Evolutionary conservation across 2,797 vertebrate genomes (phyloP).

Genomic region (Esox lucius): DNA sequence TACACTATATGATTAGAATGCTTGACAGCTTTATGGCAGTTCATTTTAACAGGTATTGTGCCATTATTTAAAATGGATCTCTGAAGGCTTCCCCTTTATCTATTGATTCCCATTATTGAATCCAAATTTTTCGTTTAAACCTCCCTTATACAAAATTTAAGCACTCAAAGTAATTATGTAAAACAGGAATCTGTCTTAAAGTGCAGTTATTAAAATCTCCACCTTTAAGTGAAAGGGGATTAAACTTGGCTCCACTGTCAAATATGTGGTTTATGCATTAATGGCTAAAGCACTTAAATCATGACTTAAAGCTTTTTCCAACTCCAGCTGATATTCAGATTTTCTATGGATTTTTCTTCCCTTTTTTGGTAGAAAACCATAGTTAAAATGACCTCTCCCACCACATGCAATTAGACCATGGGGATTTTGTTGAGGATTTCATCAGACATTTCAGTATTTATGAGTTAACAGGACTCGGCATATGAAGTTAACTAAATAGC

Average conservation of each 20-base stretch:
- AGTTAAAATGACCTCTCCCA: background rate
- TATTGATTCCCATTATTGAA: conserved; percentile 53
- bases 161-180: conserved; percentile 59
- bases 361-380: background rate
- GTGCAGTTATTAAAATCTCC: conserved; percentile 58
- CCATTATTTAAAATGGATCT: conserved; percentile 68
- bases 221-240: conserved; percentile 53
- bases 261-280: conserved; percentile 37
- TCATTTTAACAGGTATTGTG: conserved; percentile 54
- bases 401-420: background rate
- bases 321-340: conserved; percentile 22
- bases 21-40: conserved; percentile 55
- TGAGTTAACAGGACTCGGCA: background rate
- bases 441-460: background rate
- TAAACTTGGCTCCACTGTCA: conserved; percentile 39
- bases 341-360: conserved; percentile 8
- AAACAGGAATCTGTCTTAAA: conserved; percentile 49
- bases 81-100: conserved; percentile 61
- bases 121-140: conserved; percentile 37
- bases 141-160: conserved; percentile 31
- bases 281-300: conserved; percentile 37
- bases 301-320: conserved; percentile 16
- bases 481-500: background rate
- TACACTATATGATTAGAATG: conserved; percentile 46
- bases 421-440: background rate